Conservation (phyloP, 2,113 vertebrate species). For the Rattus norvegicus region GRCr8 NC_086030.1:21945501-21946000, state of each 20-base stretch:
- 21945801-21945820: not conserved
- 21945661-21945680: not conserved
- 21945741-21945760: not conserved
- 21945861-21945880: not conserved
- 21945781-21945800: not conserved
- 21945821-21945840: not conserved
- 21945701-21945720: not conserved
- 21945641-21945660: not conserved
- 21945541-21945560: too few relatives aligned
- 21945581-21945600: not conserved
- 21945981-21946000: not conserved
- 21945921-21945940: not conserved
- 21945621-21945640: not conserved
- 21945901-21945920: not conserved
- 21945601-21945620: not conserved
- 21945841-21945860: not conserved
- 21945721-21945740: not conserved
- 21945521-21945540: not conserved
- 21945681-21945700: not conserved
- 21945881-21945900: not conserved
- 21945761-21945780: too few relatives aligned
- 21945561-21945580: not conserved
- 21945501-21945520: not conserved
- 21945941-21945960: not conserved
- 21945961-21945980: not conserved